Percentiles rank a stretch among this genome's conserved stretches.
These are phyloP conservation scores for Hydrocynus forskahlii DNA, from an alignment of 2,797 vertebrate species.

Conservation along the genomic window DNA sequence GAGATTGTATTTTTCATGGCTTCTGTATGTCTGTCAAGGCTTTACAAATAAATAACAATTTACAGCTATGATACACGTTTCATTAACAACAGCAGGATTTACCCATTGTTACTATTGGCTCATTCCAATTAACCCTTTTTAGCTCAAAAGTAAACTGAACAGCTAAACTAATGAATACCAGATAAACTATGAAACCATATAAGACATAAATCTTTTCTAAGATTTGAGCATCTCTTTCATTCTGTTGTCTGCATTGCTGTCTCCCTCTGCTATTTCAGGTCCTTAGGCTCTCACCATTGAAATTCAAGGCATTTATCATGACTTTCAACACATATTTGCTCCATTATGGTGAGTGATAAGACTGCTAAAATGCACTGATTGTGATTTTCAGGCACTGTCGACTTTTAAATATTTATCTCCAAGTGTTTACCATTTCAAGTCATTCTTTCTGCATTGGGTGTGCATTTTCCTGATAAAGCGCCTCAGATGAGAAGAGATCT, in stretches of 20 bases:
- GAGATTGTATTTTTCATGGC: too few species aligned
- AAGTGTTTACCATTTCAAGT: slow-evolving; percentile 28
- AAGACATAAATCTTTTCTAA: neutral
- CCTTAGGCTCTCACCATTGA: slow-evolving; percentile 18
- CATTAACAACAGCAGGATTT: too few species aligned
- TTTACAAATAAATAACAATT: too few species aligned
- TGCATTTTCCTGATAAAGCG: slow-evolving; percentile 45
- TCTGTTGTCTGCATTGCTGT: neutral
- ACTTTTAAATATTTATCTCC: slow-evolving; percentile 35
- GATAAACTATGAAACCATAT: neutral
- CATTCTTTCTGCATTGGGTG: slow-evolving; percentile 24
- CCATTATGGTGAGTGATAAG: slow-evolving; percentile 43
- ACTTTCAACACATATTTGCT: slow-evolving; percentile 38
- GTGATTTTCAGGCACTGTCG: slow-evolving; percentile 35
- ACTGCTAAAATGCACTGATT: slow-evolving; percentile 31
- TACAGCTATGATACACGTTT: too few species aligned
- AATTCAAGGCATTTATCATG: slow-evolving; percentile 39
- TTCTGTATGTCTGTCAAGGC: too few species aligned
- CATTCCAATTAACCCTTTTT: too few species aligned
- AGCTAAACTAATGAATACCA: too few species aligned
- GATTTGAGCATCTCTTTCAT: neutral
- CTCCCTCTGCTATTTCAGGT: slow-evolving; percentile 13
- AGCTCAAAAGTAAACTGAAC: too few species aligned
- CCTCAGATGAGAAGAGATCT: slow-evolving; percentile 23
- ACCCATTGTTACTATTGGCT: too few species aligned